Evolutionary conservation across 1,140 invertebrate genomes (phyloP), one percentile per base, ranked within the genome.

Genomic region (Bombus huntii): DNA sequence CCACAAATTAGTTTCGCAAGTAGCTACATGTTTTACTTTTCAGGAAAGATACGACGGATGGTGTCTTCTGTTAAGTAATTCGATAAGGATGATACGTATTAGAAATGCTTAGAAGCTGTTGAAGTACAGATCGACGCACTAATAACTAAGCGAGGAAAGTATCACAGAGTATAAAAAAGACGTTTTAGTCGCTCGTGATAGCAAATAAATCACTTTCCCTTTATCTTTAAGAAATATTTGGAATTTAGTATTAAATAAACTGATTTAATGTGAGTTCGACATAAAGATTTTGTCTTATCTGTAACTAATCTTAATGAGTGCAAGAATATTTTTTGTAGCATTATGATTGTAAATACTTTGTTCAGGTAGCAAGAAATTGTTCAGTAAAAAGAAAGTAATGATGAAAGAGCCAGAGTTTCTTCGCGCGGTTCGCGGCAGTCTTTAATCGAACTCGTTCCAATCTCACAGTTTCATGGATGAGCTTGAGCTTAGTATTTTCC

Each of bases 401-500:
- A 59, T 37, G 31, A 37, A 53, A 15, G 31, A 34, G 73, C 37
- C 18, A 53, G 28, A 9, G n/a, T 74, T 74, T 74, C 25, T 34
- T 39, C 75, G 28, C 34, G 25, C 10, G 25, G 28, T 31, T 31
- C 42, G 12, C 28, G 71, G 39, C 28, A 62, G 59, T n/a, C 37
- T 72, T 8, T 31, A 47, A 74, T 74, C 42, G 39, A 44, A 74
- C 42, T 28, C 42, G 57, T 77, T 62, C 75, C 34, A 62, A 77
- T 34, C 31, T 57, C 53, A 4, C 53, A 34, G 57, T 77, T 77
- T 62, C 75, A 77, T 37, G 53, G 75, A 10, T 28, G 57, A 42
- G 25, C 28, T 42, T 75, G 53, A 39, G 18, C 39, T 42, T 15
- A 25, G 18, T 42, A 66, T 65, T 78, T 62, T 78, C 39, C 75